Percentiles rank a stretch among this genome's conserved stretches.
These are phyloP conservation scores for Scartelaos histophorus DNA, from an alignment of 2,113 vertebrate species.

Conservation along the genomic window DNA sequence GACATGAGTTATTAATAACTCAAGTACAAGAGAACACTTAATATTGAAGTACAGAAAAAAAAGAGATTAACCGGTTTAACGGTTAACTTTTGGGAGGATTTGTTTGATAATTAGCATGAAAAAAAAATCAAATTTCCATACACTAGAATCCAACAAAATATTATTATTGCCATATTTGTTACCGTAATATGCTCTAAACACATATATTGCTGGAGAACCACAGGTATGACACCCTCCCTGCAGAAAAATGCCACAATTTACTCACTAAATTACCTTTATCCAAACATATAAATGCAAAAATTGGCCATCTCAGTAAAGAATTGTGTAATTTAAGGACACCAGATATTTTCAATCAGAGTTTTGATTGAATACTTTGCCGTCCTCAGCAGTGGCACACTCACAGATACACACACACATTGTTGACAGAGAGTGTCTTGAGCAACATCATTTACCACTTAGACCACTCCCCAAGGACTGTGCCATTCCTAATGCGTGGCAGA, in stretches of 20 bases:
- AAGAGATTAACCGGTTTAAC: no score
- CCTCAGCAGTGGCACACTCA: conserved; percentile 66
- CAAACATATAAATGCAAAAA: conserved; percentile 24
- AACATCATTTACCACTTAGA: conserved; percentile 81
- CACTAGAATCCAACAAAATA: background rate
- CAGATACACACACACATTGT: conserved; percentile 65
- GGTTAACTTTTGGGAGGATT: no score
- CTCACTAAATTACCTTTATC: background rate
- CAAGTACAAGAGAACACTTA: no score
- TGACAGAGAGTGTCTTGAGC: conserved; percentile 72
- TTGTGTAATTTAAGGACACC: conserved; percentile 68
- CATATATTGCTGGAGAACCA: conserved; percentile 11
- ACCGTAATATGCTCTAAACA: background rate
- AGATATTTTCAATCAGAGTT: conserved; percentile 69
- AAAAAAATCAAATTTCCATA: background rate
- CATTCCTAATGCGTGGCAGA: conserved; percentile 71
- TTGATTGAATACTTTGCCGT: conserved; percentile 75
- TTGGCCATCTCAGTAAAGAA: conserved; percentile 36
- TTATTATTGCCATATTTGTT: background rate
- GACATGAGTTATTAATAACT: no score
- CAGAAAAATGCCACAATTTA: background rate
- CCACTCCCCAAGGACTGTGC: conserved; percentile 70
- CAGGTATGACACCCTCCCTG: background rate
- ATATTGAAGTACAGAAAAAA: no score
- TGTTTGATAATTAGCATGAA: no score